A percentile compares a stretch with the other conserved stretches of the same genome.
phyloP scores from a whole-genome alignment of 2,797 vertebrate species.

The Gallinago nigripennis region DNA sequence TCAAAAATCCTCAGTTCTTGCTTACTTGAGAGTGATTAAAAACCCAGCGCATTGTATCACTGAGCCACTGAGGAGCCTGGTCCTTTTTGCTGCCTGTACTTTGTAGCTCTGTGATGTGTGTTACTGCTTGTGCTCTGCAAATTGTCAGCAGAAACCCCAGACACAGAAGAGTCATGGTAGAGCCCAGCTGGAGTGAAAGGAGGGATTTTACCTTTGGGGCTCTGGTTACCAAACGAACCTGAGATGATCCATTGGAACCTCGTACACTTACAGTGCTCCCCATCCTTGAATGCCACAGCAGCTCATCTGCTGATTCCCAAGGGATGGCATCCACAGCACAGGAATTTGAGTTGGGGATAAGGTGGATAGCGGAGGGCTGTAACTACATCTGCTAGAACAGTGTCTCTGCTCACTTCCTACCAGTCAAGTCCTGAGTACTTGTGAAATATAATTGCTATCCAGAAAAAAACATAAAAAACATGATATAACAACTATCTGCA shows the following conservation, averaged over 20 bases:
- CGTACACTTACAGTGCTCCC: neutral
- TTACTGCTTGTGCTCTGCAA: neutral
- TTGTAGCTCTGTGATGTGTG: neutral
- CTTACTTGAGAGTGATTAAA: neutral
- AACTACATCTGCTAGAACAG: neutral
- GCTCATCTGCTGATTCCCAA: neutral
- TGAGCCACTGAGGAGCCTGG: neutral
- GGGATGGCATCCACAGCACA: neutral
- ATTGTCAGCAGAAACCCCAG: neutral
- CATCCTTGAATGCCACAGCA: accelerated
- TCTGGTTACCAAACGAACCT: neutral
- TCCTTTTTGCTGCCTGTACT: neutral
- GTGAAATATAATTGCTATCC: neutral
- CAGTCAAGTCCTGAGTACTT: neutral
- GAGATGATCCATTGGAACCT: neutral
- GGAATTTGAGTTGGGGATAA: neutral
- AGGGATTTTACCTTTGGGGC: neutral
- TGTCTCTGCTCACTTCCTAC: neutral
- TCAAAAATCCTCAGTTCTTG: neutral
- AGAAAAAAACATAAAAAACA: neutral
- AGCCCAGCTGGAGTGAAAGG: neutral
- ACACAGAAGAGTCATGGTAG: neutral
- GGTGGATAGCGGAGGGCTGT: neutral
- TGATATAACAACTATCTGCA: neutral
- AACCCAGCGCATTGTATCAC: neutral